phyloP scores from a whole-genome alignment of 64 coral and sea anemone genomes.

The Cladopsammia gracilis region DNA sequence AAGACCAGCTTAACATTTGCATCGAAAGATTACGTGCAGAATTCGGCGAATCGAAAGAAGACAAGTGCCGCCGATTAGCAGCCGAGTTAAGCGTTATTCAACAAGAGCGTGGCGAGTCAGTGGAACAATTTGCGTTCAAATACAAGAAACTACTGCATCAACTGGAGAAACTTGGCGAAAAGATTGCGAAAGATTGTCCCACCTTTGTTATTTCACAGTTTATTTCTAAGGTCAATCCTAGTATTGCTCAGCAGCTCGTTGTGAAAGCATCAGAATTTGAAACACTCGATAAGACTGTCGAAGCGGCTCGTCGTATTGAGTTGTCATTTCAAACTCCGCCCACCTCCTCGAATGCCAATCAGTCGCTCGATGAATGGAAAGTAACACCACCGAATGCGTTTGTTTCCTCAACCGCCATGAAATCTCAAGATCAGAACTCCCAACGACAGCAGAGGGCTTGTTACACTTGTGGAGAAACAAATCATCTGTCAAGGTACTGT shows the following conservation, averaged over 20 bases:
- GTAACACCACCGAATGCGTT: not conserved
- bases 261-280: not conserved
- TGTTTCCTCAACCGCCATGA: not conserved
- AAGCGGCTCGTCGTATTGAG: not conserved
- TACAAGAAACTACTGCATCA: slow-evolving; percentile 5
- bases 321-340: not conserved
- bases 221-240: not conserved
- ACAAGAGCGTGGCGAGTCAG: slow-evolving; percentile 1
- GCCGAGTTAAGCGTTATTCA: not conserved
- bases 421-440: not conserved
- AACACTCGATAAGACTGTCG: not conserved
- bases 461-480: not conserved
- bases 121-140: not conserved
- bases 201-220: slow-evolving; percentile 3
- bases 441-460: not conserved
- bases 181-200: slow-evolving; percentile 9
- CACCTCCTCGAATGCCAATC: not conserved
- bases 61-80: not conserved
- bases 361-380: not conserved
- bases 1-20: not conserved
- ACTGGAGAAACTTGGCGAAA: not conserved
- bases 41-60: not conserved
- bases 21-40: not conserved
- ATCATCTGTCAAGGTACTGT: not conserved
- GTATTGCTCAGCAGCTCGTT: not conserved